Base-by-base conservation (phyloP, 1,140 invertebrate genomes). In the Drosophila micromelanica region DNA sequence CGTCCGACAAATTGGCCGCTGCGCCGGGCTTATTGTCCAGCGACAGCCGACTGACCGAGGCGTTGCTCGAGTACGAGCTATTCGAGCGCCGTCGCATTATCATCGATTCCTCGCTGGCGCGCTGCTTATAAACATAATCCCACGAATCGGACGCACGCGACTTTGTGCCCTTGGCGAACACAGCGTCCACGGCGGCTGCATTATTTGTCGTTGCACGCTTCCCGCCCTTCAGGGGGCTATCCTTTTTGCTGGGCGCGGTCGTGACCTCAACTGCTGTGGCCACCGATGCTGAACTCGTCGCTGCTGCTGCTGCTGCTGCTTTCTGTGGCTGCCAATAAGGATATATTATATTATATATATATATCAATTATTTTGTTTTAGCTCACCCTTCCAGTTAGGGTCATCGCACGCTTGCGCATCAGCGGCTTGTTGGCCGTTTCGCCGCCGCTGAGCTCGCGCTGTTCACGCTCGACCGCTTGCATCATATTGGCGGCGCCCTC, bases 401-500 rank as follows among this genome's bases (percentile, higher is more conserved):
- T 93, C 82, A 93, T 92, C 73, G 92, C 92, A 72, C 91, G 93
- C 20, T 78, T 90, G 15, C 92, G 92, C 86, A 93, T 94, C 73
- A 92, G 93, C 79, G 74, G 94, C 86, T 92, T 95, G 78, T 91
- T 92, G 76, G 48, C 54, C 2, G 74, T n/a, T 45, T 82, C 81
- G 3, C 67, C 76, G 0, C 79, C 84, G 40, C 85, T 90, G 8
- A 79, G 43, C 40, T 87, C 82, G 1, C 68, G 80, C 77, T 89
- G 73, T 9, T 93, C 93, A 60, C 94, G 94, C 77, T 96, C 94
- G 1, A 96, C 93, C 17, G 96, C 95, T 78, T 96, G 96, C 12
- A 97, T 92, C 93, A 97, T 95, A 91, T 97, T 97, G 1, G 97
- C 95, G 2, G 96, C 96, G 1, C 96, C 96, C 90, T 97, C 96